Evolutionary conservation across 2,113 vertebrate genomes (phyloP), one percentile per base, ranked within the genome.

Genomic region (Gambusia holbrooki): DNA sequence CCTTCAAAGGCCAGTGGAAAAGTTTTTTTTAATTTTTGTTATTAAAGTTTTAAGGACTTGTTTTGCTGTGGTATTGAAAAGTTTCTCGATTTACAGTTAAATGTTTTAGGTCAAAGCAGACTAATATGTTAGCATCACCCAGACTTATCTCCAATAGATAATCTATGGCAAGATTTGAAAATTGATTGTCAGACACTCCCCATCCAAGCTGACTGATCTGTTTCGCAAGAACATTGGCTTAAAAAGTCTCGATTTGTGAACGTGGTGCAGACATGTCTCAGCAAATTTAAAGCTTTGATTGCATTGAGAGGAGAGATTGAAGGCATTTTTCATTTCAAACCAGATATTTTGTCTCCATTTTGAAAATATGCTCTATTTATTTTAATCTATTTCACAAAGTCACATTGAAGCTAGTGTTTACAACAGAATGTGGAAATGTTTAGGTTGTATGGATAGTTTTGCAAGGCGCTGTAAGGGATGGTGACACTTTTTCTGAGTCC

Each of bases 401-500:
- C 51, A 11, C 51, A 58, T 58, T 11, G 8, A n/a, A 1, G 25
- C 25, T n/a, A n/a, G 25, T 25, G 25, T 58, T 48, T 58, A 22
- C 7, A 54, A 54, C 22, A 54, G 48, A 54, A 54, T 9, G 19
- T 51, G 48, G 48, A 51, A 51, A 51, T 1, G 48, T 42, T 42
- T 51, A 8, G 19, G 48, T 19, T 51, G 48, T 51, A 51, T 51
- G 48, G 48, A 17, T 17, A 51, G 48, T 51, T 51, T 51, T 17
- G 48, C 48, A 51, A 51, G 19, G 6, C 1, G 1, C 73, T 70
- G 65, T 81, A 73, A 35, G 81, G 79, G 71, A 74, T 81, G 81
- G 83, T 76, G 68, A 85, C 82, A 79, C 73, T 48, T 73, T 79
- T 77, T 64, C 75, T 81, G 79, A 58, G 74, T 62, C 81, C 66